These are phyloP conservation scores for Lampropteryx suffumata DNA, from an alignment of 2,888 invertebrate genomes.

Conservation along the genomic window DNA sequence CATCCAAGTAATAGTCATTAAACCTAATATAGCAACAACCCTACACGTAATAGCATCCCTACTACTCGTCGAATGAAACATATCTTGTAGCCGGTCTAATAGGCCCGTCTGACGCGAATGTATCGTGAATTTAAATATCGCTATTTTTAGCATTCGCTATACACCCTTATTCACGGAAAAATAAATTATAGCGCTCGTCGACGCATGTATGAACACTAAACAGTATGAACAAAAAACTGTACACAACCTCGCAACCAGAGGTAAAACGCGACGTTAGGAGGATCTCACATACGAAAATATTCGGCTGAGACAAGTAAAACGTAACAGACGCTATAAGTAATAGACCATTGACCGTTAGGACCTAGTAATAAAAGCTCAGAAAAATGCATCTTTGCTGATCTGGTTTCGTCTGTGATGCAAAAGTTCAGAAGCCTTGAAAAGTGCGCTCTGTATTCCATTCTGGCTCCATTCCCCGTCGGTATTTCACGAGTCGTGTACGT, in stretches of 20 bases:
- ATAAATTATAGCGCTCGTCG: neutral
- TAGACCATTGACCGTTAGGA: no score
- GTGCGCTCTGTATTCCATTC: conserved; percentile 2
- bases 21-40: neutral
- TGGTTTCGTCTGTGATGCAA: no score
- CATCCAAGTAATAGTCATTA: no score
- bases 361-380: no score
- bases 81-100: conserved; percentile 64
- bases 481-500: conserved; percentile 47
- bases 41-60: conserved; percentile 32
- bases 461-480: conserved; percentile 31
- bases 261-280: no score
- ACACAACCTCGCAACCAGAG: no score
- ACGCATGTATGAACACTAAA: conserved; percentile 12
- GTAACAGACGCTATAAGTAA: no score
- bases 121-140: conserved; percentile 57
- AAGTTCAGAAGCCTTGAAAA: no score
- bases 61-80: conserved; percentile 41
- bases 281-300: no score
- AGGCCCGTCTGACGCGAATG: conserved; percentile 53
- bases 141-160: conserved; percentile 51
- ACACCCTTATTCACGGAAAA: conserved; percentile 2
- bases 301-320: no score
- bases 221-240: no score
- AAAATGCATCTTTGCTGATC: no score